Base-by-base conservation (phyloP, 2,888 invertebrate genomes). In the Orthosia gracilis region DNA sequence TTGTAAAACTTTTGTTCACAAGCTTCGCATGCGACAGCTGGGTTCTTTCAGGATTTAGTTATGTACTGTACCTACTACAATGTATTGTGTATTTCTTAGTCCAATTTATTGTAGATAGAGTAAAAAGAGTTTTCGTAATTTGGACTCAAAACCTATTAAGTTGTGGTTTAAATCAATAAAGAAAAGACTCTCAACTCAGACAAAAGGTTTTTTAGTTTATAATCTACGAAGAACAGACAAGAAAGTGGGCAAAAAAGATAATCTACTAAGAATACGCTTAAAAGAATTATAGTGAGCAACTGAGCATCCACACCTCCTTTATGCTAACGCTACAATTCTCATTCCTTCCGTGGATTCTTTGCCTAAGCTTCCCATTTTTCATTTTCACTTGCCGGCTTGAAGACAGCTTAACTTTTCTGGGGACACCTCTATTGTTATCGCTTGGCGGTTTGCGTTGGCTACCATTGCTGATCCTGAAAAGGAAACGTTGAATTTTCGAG, bases 1-100 rank as follows among this genome's bases (percentile, higher is more conserved):
- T 85, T 87, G 87, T 75, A 70, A 83, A 91, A 91, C 85, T 89
- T 90, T 89, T 69, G 79, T 81, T 83, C 73, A 73, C 77, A 76
- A 76, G 47, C 80, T 69, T 61, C 74, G 71, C 73, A 81, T 81
- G 76, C 81, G 77, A 76, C 85, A 83, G 72, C 80, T 80, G 78
- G 64, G 73, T 62, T 78, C 73, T 73, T 76, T 82, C 61, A 12
- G 73, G 59, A 70, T 74, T 74, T 59, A 69, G 66, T 76, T 78
- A 61, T 52, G 31, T 58, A 74, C 76, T 45, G 15, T 45, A 64
- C 13, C 18, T 15, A 23, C 9, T 45, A 61, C 45, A 23, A 23
- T 55, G 47, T 59, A 2, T 45, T 31, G 11, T 66, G 40, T 12
- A 21, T 54, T 49, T 23, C n/a, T 73, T 40, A 23, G 4, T 3